phyloP scores from a whole-genome alignment of 2,113 vertebrate genomes.

The Varanus salvator region DNA sequence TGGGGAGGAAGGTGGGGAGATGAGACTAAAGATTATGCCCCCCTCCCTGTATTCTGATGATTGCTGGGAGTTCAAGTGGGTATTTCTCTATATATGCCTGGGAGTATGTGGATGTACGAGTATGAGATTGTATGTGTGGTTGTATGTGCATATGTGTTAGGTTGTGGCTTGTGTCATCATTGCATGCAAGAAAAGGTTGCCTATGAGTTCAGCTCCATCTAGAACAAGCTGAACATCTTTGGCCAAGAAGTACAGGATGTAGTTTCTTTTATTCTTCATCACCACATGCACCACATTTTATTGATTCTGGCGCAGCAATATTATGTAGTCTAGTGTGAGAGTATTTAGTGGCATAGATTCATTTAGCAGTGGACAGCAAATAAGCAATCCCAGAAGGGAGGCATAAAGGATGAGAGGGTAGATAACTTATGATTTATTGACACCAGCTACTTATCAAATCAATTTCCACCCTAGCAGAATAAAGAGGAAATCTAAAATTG shows the following conservation, averaged over 20 bases:
- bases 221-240: constrained; percentile 51
- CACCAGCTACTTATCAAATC: constrained; percentile 1
- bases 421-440: constrained; percentile 20
- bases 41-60: too few relatives aligned
- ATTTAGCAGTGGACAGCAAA: background rate
- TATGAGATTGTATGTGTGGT: too few relatives aligned
- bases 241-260: background rate
- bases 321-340: constrained; percentile 8
- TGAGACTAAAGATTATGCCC: too few relatives aligned
- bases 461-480: constrained; percentile 15
- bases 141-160: too few relatives aligned
- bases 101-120: too few relatives aligned
- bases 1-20: too few relatives aligned
- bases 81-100: too few relatives aligned
- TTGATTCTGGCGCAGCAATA: background rate
- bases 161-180: too few relatives aligned
- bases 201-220: background rate
- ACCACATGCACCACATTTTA: constrained; percentile 9
- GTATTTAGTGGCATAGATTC: background rate
- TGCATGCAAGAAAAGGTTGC: too few relatives aligned
- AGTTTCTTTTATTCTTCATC: background rate
- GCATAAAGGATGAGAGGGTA: background rate
- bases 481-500: constrained; percentile 33
- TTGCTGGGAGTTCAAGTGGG: too few relatives aligned
- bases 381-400: background rate